Evolutionary conservation across 2,888 invertebrate genomes (phyloP).

Genomic region (Lasioglossum calceatum): DNA sequence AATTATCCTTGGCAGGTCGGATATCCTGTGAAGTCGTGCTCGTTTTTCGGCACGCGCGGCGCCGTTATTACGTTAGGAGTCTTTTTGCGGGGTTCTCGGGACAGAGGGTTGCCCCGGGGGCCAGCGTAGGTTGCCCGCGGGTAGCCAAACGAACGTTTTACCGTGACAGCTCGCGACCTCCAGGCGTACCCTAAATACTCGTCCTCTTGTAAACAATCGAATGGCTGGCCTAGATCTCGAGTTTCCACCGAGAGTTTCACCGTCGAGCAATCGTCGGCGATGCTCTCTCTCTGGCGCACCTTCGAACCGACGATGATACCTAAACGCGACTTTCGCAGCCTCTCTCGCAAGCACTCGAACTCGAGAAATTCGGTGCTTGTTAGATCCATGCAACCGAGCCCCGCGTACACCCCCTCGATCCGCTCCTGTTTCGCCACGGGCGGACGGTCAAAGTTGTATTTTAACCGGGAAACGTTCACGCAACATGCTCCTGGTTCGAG

Average conservation of each 20-base stretch:
- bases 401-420: too few relatives aligned
- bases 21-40: background rate
- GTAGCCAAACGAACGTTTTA: background rate
- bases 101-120: background rate
- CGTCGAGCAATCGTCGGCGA: constrained; percentile 33
- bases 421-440: background rate
- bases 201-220: constrained; percentile 41
- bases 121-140: background rate
- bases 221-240: constrained; percentile 34
- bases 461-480: background rate
- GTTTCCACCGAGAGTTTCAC: constrained; percentile 28
- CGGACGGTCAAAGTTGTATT: constrained; percentile 4
- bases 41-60: background rate
- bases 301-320: constrained; percentile 44
- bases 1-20: background rate
- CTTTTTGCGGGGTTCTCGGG: background rate
- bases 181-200: constrained; percentile 19
- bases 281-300: constrained; percentile 30
- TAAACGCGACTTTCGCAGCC: constrained; percentile 25
- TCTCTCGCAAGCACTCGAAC: constrained; percentile 14
- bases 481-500: background rate
- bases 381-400: background rate
- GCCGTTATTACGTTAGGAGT: background rate
- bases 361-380: constrained; percentile 6
- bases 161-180: background rate